These are phyloP conservation scores for Mormoops blainvillei DNA, from an alignment of 2,113 vertebrate species.

Conservation along the genomic window DNA sequence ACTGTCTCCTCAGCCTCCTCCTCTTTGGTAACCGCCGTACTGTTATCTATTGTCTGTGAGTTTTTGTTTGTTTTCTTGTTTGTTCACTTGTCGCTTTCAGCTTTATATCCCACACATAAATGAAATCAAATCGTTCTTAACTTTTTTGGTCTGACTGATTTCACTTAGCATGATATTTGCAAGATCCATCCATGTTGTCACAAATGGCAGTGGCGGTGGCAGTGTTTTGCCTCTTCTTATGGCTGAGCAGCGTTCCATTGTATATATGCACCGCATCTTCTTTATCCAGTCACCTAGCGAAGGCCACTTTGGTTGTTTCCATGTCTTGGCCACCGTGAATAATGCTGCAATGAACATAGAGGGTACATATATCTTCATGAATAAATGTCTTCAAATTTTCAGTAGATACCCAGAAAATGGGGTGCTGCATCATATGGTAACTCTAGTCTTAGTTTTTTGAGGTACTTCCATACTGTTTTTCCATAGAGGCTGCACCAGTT, in stretches of 20 bases:
- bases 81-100: background rate
- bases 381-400: background rate
- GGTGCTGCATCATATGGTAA: background rate
- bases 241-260: background rate
- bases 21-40: background rate
- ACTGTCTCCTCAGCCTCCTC: background rate
- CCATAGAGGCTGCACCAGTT: background rate
- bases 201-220: background rate
- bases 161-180: background rate
- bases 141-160: background rate
- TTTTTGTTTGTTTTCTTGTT: background rate
- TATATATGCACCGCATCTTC: background rate
- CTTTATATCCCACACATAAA: background rate
- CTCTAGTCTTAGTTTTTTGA: background rate
- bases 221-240: background rate
- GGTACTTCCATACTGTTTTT: background rate
- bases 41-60: background rate
- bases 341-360: background rate
- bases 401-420: background rate
- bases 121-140: too few species aligned
- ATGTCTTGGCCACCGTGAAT: background rate
- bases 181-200: background rate
- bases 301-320: background rate
- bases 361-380: background rate
- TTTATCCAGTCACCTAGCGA: background rate